These are phyloP conservation scores for Atrina japonica DNA, from an alignment of 2,888 invertebrate genomes.

Conservation along the genomic window DNA sequence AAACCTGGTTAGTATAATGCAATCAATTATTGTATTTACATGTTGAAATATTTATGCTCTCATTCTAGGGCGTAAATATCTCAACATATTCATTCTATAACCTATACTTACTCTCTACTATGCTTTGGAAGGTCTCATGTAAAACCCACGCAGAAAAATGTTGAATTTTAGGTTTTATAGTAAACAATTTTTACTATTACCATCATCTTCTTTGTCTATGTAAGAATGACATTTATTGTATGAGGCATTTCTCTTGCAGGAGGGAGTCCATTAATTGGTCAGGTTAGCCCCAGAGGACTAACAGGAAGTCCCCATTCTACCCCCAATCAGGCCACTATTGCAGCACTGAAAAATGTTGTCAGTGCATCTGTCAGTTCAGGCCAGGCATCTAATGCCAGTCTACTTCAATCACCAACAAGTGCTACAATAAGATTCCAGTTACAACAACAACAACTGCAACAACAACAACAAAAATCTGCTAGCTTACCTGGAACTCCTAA, in stretches of 20 bases:
- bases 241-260: slow-evolving; percentile 6
- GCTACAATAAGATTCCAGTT: slow-evolving; percentile 42
- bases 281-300: slow-evolving; percentile 30
- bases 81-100: too few species aligned
- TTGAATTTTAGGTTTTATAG: too few species aligned
- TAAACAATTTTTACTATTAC: too few species aligned
- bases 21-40: too few species aligned
- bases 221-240: too few species aligned
- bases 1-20: slow-evolving; percentile 38
- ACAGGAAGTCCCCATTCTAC: slow-evolving; percentile 35
- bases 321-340: slow-evolving; percentile 26
- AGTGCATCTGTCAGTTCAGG: slow-evolving; percentile 19
- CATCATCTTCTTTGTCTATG: too few species aligned
- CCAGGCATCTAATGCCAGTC: slow-evolving; percentile 27
- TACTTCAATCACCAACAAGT: slow-evolving; percentile 23
- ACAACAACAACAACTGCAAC: slow-evolving; percentile 43
- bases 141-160: too few species aligned
- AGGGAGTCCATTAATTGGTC: slow-evolving; percentile 22
- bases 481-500: slow-evolving; percentile 21
- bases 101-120: too few species aligned
- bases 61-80: too few species aligned
- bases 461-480: slow-evolving; percentile 30
- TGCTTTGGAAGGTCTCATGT: too few species aligned
- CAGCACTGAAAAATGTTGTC: slow-evolving; percentile 33
- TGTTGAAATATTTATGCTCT: too few species aligned